Evolutionary conservation across 1,140 invertebrate genomes (phyloP).

Genomic region (Caenorhabditis briggsae): DNA sequence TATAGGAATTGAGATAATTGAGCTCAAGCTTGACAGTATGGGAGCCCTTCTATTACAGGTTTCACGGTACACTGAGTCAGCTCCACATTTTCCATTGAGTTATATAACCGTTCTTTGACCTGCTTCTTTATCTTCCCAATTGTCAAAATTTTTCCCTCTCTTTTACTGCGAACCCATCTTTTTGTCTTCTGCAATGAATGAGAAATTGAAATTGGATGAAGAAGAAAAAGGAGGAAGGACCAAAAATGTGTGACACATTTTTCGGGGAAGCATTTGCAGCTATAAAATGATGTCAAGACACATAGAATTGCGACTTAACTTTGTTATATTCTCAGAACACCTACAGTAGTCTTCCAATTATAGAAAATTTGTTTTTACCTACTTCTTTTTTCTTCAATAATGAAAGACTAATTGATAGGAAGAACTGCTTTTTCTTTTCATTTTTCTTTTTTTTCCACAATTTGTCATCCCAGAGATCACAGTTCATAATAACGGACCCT

Average conservation of each 20-base stretch:
- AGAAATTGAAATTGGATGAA: constrained; percentile 22
- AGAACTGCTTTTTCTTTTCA: not conserved
- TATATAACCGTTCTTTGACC: not conserved
- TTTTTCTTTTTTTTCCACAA: not conserved
- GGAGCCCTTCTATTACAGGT: too few species aligned
- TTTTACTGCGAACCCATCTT: not conserved
- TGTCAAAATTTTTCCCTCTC: not conserved
- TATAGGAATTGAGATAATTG: too few species aligned
- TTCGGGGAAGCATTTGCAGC: constrained; percentile 12
- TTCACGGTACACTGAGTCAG: too few species aligned
- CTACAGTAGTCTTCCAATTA: constrained; percentile 23
- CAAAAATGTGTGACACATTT: not conserved
- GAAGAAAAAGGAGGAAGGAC: constrained; percentile 10
- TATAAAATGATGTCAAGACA: constrained; percentile 25
- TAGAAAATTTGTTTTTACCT: not conserved
- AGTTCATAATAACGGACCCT: not conserved
- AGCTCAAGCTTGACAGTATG: too few species aligned
- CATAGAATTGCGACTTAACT: too few species aligned
- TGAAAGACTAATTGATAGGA: not conserved
- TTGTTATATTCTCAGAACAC: not conserved
- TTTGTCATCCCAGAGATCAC: constrained; percentile 10
- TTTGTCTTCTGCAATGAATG: constrained; percentile 42
- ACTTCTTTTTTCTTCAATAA: not conserved
- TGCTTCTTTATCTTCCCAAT: not conserved
- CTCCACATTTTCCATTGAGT: too few species aligned